These are phyloP conservation scores for Galagoides demidoff DNA, from an alignment of 2,797 vertebrate genomes.

Conservation along the genomic window DNA sequence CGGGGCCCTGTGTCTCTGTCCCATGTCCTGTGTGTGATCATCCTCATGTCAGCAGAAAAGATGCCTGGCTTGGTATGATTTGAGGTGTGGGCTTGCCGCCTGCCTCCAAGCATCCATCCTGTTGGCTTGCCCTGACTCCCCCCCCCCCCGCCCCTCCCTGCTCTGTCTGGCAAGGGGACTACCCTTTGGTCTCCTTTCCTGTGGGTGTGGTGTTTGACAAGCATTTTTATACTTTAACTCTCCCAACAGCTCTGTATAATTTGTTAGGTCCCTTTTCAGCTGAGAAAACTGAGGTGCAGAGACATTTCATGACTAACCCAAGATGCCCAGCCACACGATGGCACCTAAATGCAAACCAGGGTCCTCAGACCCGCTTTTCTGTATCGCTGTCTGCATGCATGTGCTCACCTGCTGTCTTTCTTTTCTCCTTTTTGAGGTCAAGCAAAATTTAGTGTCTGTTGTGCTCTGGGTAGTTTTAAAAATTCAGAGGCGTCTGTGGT, in stretches of 20 bases:
- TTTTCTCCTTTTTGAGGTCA: background rate
- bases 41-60: background rate
- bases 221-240: background rate
- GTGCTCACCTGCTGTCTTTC: rapidly evolving
- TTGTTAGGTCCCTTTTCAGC: background rate
- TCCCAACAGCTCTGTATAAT: background rate
- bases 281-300: background rate
- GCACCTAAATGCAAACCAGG: background rate
- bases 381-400: no score
- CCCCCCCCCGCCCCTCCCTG: background rate
- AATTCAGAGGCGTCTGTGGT: background rate
- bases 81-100: background rate
- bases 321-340: rapidly evolving
- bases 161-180: background rate
- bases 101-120: background rate
- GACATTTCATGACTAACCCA: background rate
- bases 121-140: background rate
- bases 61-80: rapidly evolving
- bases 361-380: no score
- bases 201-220: rapidly evolving
- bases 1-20: background rate
- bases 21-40: background rate
- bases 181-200: background rate
- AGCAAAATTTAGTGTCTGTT: background rate
- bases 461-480: background rate